Evolutionary conservation across 2,888 invertebrate species (phyloP).

Genomic region (Campopleginae sp.): DNA sequence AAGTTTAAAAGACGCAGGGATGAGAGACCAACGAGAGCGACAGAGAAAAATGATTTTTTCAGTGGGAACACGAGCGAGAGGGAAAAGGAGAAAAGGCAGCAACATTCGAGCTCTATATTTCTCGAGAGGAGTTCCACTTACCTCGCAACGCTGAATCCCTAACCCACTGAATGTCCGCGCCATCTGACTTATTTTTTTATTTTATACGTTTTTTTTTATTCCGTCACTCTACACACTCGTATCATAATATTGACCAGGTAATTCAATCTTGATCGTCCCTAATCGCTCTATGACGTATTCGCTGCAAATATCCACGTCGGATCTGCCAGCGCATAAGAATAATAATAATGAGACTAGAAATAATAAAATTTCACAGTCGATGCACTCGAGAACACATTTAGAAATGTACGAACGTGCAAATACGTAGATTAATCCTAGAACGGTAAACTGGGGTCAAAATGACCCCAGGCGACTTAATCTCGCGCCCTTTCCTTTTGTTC

Average conservation of each 20-base stretch:
- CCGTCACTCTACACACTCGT: neutral
- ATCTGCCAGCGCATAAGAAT: neutral
- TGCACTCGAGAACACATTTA: constrained; percentile 33
- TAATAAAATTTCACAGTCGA: constrained; percentile 39
- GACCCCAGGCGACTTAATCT: too few relatives aligned
- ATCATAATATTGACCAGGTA: constrained; percentile 32
- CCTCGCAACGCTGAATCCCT: constrained; percentile 63
- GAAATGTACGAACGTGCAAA: neutral
- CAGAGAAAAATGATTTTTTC: neutral
- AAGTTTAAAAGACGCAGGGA: neutral
- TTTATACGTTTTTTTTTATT: neutral
- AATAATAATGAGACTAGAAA: neutral
- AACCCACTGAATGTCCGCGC: constrained; percentile 39
- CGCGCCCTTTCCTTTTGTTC: too few relatives aligned
- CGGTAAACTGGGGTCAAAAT: too few relatives aligned
- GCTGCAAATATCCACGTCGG: neutral
- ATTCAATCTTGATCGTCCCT: constrained; percentile 48
- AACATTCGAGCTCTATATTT: constrained; percentile 12
- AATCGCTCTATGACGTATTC: constrained; percentile 49
- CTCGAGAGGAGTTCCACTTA: constrained; percentile 63
- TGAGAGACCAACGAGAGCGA: neutral
- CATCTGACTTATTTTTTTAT: constrained; percentile 10
- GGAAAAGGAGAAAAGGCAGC: neutral
- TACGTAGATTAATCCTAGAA: too few relatives aligned
- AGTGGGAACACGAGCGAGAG: neutral